Conservation (phyloP, 2,113 vertebrate species). For the Paramisgurnus dabryanus region DNA sequence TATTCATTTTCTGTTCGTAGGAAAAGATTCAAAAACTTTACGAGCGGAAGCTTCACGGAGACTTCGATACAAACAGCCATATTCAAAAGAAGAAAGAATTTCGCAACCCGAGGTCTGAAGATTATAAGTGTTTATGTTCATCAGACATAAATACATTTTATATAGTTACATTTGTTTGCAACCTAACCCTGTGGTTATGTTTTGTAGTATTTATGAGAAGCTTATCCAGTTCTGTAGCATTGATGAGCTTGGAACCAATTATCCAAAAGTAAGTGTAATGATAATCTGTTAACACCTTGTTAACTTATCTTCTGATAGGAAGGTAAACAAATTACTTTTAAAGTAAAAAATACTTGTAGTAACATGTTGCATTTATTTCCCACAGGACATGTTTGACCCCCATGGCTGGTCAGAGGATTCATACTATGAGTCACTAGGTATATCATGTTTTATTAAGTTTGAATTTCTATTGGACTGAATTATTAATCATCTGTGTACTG, state of each 20-base stretch:
- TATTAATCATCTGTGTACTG: not conserved
- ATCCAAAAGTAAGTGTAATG: conserved; percentile 83
- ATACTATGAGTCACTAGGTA: conserved; percentile 92
- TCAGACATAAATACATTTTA: not conserved
- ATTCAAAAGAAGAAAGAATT: conserved; percentile 99
- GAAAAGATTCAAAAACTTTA: conserved; percentile 97
- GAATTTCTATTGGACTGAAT: not conserved
- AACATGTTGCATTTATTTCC: not conserved
- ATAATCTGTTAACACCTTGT: not conserved
- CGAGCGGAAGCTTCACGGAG: conserved; percentile 90
- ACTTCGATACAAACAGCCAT: conserved; percentile 95
- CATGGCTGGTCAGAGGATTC: conserved; percentile 98
- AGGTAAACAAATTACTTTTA: too few relatives aligned
- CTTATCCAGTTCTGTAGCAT: conserved; percentile 97
- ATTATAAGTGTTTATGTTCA: conserved; percentile 5
- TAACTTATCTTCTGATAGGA: too few relatives aligned
- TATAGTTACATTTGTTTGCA: conserved; percentile 14
- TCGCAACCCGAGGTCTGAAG: conserved; percentile 89
- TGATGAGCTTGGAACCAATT: conserved; percentile 97
- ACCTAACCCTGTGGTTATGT: conserved; percentile 24
- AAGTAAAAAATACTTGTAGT: not conserved
- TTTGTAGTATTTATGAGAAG: conserved; percentile 94
- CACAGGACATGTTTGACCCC: conserved; percentile 94
- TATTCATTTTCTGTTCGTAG: conserved; percentile 63
- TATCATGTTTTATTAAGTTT: conserved; percentile 1